phyloP scores from a whole-genome alignment of 2,797 vertebrate genomes.

The Betta splendens region DNA sequence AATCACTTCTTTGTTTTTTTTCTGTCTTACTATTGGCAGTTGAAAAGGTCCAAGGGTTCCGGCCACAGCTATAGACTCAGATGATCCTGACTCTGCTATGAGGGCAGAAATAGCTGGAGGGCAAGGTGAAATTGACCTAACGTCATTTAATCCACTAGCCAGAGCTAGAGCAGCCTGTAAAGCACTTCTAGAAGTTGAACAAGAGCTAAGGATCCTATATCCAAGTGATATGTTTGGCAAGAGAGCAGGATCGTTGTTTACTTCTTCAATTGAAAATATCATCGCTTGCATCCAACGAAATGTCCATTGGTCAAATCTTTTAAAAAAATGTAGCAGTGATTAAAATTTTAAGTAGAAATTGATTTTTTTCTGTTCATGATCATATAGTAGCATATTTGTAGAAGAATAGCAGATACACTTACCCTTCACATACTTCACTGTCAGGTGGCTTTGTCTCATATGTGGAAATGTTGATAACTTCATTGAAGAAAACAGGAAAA shows the following conservation, averaged over 20 bases:
- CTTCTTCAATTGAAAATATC: conserved; percentile 83
- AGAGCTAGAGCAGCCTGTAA: conserved; percentile 76
- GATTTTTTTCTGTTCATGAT: background rate
- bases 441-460: conserved; percentile 61
- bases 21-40: conserved; percentile 76
- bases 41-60: conserved; percentile 78
- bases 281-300: conserved; percentile 82
- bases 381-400: background rate
- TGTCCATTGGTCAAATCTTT: conserved; percentile 80
- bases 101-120: conserved; percentile 73
- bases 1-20: no score
- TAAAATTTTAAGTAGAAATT: no score
- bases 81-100: conserved; percentile 81
- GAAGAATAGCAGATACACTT: no score
- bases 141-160: conserved; percentile 54
- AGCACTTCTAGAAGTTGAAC: conserved; percentile 77
- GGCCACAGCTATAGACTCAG: conserved; percentile 80
- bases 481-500: conserved; percentile 81
- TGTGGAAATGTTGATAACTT: conserved; percentile 49
- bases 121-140: conserved; percentile 47
- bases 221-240: conserved; percentile 81
- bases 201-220: conserved; percentile 81
- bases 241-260: conserved; percentile 73
- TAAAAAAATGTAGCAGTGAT: conserved; percentile 35
- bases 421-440: conserved; percentile 72